These are phyloP conservation scores for Chelonoidis abingdonii DNA, from an alignment of 2,113 vertebrate genomes.

Conservation along the genomic window DNA sequence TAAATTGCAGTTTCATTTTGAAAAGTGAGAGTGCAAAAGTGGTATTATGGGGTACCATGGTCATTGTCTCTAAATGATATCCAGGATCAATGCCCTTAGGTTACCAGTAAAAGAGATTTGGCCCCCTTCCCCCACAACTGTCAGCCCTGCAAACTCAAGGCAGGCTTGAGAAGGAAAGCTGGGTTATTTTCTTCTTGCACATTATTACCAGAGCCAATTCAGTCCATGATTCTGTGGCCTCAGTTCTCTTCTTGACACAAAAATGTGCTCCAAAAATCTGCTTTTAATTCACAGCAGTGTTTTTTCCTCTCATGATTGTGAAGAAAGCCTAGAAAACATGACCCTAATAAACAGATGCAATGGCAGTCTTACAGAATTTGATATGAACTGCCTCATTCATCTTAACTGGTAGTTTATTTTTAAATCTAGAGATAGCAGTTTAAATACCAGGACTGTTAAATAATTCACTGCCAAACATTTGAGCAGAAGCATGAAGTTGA, in stretches of 20 bases:
- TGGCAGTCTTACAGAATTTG: background rate
- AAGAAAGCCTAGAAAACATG: background rate
- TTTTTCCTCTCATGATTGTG: background rate
- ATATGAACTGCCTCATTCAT: fast-evolving
- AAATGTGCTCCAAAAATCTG: background rate
- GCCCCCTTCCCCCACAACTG: no score
- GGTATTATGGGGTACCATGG: background rate
- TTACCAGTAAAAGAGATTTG: background rate
- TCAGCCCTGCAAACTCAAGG: background rate
- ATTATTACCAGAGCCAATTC: background rate
- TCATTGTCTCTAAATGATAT: background rate
- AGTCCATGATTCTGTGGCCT: background rate
- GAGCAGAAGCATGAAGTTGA: background rate
- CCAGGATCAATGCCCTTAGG: background rate
- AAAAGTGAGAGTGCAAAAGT: background rate
- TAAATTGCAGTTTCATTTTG: background rate
- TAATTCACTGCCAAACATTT: background rate
- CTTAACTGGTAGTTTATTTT: background rate
- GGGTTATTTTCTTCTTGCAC: background rate
- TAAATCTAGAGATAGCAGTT: background rate
- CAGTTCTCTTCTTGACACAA: background rate
- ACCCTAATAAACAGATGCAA: background rate
- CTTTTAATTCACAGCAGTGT: background rate
- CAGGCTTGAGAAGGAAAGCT: background rate
- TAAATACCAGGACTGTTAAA: background rate